Evolutionary conservation across 2,797 vertebrate genomes (phyloP), one percentile per base, ranked within the genome.

Genomic region (Etheostoma nigrum): DNA sequence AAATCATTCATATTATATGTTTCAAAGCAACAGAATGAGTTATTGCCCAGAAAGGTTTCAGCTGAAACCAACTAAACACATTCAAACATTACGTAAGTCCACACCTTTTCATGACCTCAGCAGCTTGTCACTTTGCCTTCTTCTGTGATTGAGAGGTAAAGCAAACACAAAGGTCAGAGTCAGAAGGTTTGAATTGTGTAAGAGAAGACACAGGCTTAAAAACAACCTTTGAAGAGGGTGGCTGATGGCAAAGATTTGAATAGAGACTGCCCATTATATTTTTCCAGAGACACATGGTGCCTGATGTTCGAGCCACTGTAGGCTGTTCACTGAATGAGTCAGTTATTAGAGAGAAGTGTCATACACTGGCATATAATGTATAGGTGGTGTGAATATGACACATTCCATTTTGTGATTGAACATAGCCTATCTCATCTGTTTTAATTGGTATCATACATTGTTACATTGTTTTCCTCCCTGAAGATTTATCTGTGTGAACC

Each of bases 31-130:
- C n/a, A 48, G 45, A 59, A 40, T 6, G 25, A 60, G 69, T 15
- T 74, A 33, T 58, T 67, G 33, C 63, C 72, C 71, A 76, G 47
- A 64, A 77, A 60, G 36, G 47, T 83, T 78, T 86, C 54, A 71
- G 25, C 48, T 54, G 48, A 69, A 54, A 75, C 11, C 21, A 62
- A 52, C 13, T 49, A 72, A 63, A 58, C 74, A 16, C 15, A 6
- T 44, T 36, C 23, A 23, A 21, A 55, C 45, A 63, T 87, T 87
- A 51, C 6, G 2, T 67, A 86, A 89, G 19, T 30, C 72, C 27
- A 66, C 30, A 25, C 66, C 65, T 82, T 74, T 71, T 66, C 55
- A 44, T 64, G 74, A 49, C 57, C 15, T 57, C 67, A 47, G 42
- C 51, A 15, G 55, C 21, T 70, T 47, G 66, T 75, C 62, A 13